Percentiles rank a stretch among this genome's conserved stretches.
These are phyloP conservation scores for Phasia obesa DNA, from an alignment of 2,888 invertebrate species.

Conservation along the genomic window DNA sequence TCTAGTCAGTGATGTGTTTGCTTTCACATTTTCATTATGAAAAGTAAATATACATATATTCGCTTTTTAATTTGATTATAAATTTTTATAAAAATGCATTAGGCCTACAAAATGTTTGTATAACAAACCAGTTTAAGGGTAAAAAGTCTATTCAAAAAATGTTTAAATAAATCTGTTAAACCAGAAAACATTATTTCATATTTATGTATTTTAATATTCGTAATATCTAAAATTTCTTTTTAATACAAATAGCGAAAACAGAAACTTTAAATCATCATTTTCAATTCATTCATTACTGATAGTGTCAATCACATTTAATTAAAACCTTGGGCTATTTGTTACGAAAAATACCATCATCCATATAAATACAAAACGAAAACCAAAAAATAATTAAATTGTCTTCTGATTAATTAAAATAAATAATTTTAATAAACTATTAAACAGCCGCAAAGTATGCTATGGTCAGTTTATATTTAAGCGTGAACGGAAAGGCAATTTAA, in stretches of 20 bases:
- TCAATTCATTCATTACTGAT: conserved; percentile 40
- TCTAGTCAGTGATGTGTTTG: conserved; percentile 31
- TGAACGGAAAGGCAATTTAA: background rate
- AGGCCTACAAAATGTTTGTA: background rate
- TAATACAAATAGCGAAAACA: background rate
- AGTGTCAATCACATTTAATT: conserved; percentile 67
- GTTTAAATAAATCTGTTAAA: background rate
- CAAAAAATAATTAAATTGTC: conserved; percentile 68
- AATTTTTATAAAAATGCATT: conserved; percentile 43
- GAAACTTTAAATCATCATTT: conserved; percentile 23
- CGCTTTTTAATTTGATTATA: conserved; percentile 67
- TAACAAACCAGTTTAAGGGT: conserved; percentile 42
- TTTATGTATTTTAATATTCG: background rate
- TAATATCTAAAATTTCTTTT: too few species aligned
- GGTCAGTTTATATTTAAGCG: conserved; percentile 48
- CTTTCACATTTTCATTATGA: conserved; percentile 23
- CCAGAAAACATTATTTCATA: background rate
- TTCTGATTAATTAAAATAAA: conserved; percentile 60
- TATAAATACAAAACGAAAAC: conserved; percentile 35
- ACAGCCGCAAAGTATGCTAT: conserved; percentile 42
- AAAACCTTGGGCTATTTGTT: conserved; percentile 51
- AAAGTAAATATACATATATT: conserved; percentile 55
- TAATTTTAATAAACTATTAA: conserved; percentile 22
- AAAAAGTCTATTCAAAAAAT: conserved; percentile 1
- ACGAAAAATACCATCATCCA: background rate